Evolutionary conservation across 2,797 vertebrate genomes (phyloP), one percentile per base, ranked within the genome.

Genomic region (Eptatretus atami): DNA sequence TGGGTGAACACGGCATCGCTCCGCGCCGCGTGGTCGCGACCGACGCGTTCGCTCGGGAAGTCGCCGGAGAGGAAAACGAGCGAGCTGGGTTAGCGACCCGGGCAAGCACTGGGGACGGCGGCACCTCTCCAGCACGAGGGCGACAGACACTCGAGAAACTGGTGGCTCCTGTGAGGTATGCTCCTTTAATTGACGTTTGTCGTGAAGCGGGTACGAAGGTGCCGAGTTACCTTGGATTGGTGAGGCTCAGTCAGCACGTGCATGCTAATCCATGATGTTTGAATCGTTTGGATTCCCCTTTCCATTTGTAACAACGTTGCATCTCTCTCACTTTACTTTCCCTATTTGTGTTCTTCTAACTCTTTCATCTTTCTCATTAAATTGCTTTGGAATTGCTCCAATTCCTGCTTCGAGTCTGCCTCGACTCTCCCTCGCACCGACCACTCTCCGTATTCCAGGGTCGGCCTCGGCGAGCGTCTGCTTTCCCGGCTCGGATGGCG

Each of bases 401-500:
- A 11, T 24, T 11, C 11, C 55, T 24, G 15, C 55, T 24, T 24
- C 2, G 15, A 9, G 6, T 24, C 53, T 66, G 53, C 25, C 54
- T 13, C 44, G 44, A 19, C 67, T 66, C 55, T 61, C 1, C 52
- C 53, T 11, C 6, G 15, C 13, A 65, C 65, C 63, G 9, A 15
- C 52, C 13, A 1, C 68, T 14, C 1, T 61, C 67, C 67, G 25
- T 12, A 5, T 68, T 8, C 67, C 73, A 93, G 88, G 72, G 77
- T 78, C 13, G 85, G 83, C 14, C 64, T 92, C 12, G 90, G 90
- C 11, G 78, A 87, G 69, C 80, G 87, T 72, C 71, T 94, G 63
- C 74, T 96, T 69, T 71, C 73, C 71, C 82, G 74, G 74, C 94
- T 96, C 87, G 90, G 90, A 53, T 96, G 90, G 88, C 92, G 78